phyloP scores from a whole-genome alignment of 2,113 vertebrate species.

The Clarias macrocephalus region DNA sequence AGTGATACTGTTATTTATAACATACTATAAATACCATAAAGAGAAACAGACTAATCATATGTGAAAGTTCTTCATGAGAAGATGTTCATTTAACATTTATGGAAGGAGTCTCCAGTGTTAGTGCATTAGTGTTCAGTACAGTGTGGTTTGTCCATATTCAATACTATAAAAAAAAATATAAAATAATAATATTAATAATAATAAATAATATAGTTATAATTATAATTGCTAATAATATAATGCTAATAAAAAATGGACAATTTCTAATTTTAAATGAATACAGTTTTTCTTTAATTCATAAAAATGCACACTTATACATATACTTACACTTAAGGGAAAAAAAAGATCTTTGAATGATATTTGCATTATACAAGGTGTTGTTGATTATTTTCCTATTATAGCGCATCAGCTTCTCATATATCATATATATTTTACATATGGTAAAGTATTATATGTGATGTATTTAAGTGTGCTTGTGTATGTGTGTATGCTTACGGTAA shows the following conservation, averaged over 20 bases:
- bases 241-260: not conserved
- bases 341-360: not conserved
- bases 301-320: no score
- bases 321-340: no score
- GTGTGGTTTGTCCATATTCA: not conserved
- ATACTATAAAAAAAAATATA: no score
- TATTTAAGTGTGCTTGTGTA: not conserved
- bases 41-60: not conserved
- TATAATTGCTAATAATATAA: not conserved
- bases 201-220: no score
- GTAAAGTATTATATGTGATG: not conserved
- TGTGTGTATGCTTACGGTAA: slow-evolving; percentile 64
- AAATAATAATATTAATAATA: no score
- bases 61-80: not conserved
- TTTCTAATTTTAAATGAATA: not conserved
- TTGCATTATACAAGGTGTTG: not conserved
- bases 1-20: not conserved
- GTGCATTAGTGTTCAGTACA: not conserved
- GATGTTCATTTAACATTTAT: not conserved
- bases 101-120: not conserved
- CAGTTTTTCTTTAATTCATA: not conserved
- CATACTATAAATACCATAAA: not conserved
- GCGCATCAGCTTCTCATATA: not conserved
- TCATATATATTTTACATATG: not conserved
- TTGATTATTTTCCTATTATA: not conserved